Base-by-base conservation (phyloP, 2,113 vertebrate genomes). In the Rhinopomastus cyanomelas region DNA sequence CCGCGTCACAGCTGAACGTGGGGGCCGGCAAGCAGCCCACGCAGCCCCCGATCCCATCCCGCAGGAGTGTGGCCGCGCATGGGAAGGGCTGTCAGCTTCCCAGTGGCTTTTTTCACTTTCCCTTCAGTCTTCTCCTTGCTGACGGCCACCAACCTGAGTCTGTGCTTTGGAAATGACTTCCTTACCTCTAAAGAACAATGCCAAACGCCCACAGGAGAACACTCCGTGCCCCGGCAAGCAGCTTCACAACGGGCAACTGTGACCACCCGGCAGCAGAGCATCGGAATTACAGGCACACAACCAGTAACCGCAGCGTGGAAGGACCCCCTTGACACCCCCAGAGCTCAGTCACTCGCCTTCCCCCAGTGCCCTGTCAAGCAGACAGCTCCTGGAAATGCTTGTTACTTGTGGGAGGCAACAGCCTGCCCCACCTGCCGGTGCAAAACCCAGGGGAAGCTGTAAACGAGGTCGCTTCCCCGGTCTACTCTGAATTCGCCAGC, bases 281-380 rank as follows among this genome's bases (percentile, higher is more conserved):
- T 55, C 0, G 59, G 76, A 80, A 91, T 94, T 94, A 79, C 55
- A 80, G 67, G 78, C 59, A 71, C 81, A 93, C 90, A 93, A 92
- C 88, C 90, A 91, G 90, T 90, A 87, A 86, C 86, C 90, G 59
- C 94, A 95, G 83, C 85, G 55, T 69, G 86, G 94, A 95, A 90
- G 55, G 56, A 62, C 71, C 84, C 71, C 55, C 81, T 85, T 95
- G 94, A 62, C 55, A 90, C 37, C 71, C 88, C 59, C 46, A 73
- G 66, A 51, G 79, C 81, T 44, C 65, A 92, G 90, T 88, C 29
- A 79, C 76, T 94, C 77, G 84, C 90, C 48, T 73, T 74, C 59
- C 52, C 76, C 36, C 61, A 86, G 69, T 59, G 52, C 37, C 29
- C 19, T 88, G 74, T 79, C 62, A 90, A 91, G 90, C 56, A 93